These are phyloP conservation scores for Paguma larvata DNA, from an alignment of 2,797 vertebrate genomes.

Conservation along the genomic window DNA sequence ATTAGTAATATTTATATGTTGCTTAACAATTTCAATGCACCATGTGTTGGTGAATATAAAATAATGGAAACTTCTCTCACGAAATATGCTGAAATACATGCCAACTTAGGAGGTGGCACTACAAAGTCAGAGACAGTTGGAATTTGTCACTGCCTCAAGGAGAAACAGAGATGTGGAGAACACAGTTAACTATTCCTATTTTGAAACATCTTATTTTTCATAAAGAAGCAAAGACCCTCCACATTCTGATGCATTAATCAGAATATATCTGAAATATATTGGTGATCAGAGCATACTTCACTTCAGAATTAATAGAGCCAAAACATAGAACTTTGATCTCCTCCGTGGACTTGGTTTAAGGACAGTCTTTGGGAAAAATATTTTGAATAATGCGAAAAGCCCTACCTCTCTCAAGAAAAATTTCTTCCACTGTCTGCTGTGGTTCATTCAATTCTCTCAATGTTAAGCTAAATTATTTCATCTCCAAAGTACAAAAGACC, in stretches of 20 bases:
- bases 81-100: conserved; percentile 71
- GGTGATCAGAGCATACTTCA: background rate
- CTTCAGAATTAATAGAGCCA: background rate
- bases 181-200: conserved; percentile 66
- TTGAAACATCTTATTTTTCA: conserved; percentile 58
- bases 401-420: background rate
- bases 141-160: conserved; percentile 61
- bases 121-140: conserved; percentile 73
- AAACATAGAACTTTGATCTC: background rate
- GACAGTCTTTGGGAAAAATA: background rate
- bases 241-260: conserved; percentile 5
- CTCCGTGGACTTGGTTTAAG: background rate
- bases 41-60: conserved; percentile 69
- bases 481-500: background rate
- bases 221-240: conserved; percentile 51
- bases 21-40: conserved; percentile 63
- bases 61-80: conserved; percentile 56
- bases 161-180: conserved; percentile 60
- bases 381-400: background rate
- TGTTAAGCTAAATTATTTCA: conserved; percentile 36
- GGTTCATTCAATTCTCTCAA: background rate
- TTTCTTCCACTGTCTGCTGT: background rate
- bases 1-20: conserved; percentile 78
- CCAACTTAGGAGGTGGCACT: conserved; percentile 52
- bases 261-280: background rate